phyloP scores from a whole-genome alignment of 2,888 invertebrate genomes.

The Alentia gelatinosa region DNA sequence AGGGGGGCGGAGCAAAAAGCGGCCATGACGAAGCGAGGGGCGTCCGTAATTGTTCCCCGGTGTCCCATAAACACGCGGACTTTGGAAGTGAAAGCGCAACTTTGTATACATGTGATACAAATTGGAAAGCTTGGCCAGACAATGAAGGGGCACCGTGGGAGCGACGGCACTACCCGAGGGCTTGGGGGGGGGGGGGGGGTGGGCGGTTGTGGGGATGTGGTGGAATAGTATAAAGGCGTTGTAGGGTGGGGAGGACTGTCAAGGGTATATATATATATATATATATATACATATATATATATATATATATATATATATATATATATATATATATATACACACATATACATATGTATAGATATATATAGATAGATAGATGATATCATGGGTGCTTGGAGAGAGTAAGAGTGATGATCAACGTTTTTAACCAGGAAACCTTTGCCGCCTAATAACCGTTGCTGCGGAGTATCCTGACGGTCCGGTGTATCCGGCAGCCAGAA shows the following conservation, averaged over 20 bases:
- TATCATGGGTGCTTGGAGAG: too few relatives aligned
- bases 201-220: background rate
- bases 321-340: too few relatives aligned
- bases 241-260: background rate
- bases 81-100: constrained; percentile 46
- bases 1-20: constrained; percentile 1
- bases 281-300: too few relatives aligned
- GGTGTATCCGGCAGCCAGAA: too few relatives aligned
- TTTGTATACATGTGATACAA: constrained; percentile 48
- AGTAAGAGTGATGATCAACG: too few relatives aligned
- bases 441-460: too few relatives aligned
- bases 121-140: constrained; percentile 38
- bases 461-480: too few relatives aligned
- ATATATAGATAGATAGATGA: too few relatives aligned
- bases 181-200: background rate
- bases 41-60: constrained; percentile 17
- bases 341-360: too few relatives aligned
- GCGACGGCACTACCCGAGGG: background rate
- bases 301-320: too few relatives aligned
- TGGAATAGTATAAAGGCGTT: background rate
- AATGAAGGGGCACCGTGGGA: constrained; percentile 25
- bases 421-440: too few relatives aligned
- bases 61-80: constrained; percentile 8
- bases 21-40: background rate
- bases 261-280: too few relatives aligned